phyloP scores from a whole-genome alignment of 2,113 vertebrate genomes.

The Salvelinus alpinus region DNA sequence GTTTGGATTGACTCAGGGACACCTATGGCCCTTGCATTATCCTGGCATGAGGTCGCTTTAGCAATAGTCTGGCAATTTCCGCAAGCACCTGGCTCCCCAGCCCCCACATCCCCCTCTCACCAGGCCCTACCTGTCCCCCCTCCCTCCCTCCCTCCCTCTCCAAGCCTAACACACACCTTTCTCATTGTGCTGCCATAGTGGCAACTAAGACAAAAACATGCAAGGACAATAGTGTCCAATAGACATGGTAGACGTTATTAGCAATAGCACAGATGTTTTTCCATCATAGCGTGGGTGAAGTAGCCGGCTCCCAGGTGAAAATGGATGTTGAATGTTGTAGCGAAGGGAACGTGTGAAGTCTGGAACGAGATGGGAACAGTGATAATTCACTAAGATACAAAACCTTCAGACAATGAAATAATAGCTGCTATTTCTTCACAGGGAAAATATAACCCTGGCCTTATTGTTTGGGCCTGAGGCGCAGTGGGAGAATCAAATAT shows the following conservation, averaged over 20 bases:
- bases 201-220: conserved; percentile 24
- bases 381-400: too few species aligned
- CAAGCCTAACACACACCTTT: conserved; percentile 36
- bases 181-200: conserved; percentile 43
- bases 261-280: conserved; percentile 19
- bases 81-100: conserved; percentile 83
- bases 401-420: too few species aligned
- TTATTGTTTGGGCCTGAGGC: conserved; percentile 51
- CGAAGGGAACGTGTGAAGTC: conserved; percentile 25
- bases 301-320: conserved; percentile 22
- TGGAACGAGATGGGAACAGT: conserved; percentile 6
- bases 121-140: conserved; percentile 82
- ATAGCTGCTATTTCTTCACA: background rate
- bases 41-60: conserved; percentile 86
- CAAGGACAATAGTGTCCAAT: background rate
- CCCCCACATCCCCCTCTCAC: conserved; percentile 79
- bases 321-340: conserved; percentile 12
- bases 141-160: conserved; percentile 67
- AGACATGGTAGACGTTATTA: conserved; percentile 37
- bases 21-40: conserved; percentile 92
- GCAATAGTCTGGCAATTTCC: conserved; percentile 86
- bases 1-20: conserved; percentile 90
- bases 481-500: conserved; percentile 41
- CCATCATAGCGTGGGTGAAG: conserved; percentile 17
- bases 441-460: background rate